Percentiles rank a stretch among this genome's conserved stretches.
These are phyloP conservation scores for Platalea minor DNA, from an alignment of 2,797 vertebrate genomes.

Conservation along the genomic window DNA sequence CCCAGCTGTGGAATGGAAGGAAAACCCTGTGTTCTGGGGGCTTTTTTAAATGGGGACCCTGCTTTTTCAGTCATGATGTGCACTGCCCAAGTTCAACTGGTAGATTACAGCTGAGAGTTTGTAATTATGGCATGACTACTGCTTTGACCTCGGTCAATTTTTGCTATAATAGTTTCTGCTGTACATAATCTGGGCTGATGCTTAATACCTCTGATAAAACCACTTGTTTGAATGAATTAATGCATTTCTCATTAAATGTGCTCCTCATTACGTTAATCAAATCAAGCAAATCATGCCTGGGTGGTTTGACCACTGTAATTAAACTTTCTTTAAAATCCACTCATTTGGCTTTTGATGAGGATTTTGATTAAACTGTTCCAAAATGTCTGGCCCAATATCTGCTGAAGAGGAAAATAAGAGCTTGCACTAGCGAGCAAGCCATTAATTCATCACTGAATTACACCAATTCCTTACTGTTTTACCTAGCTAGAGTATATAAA, in stretches of 20 bases:
- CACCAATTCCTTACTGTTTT: slow-evolving; percentile 1
- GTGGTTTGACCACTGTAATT: slow-evolving; percentile 66
- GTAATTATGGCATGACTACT: slow-evolving; percentile 32
- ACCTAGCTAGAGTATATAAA: neutral
- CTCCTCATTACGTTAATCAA: slow-evolving; percentile 64
- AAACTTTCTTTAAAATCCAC: slow-evolving; percentile 55
- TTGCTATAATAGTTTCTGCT: slow-evolving; percentile 36
- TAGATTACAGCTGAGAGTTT: slow-evolving; percentile 9
- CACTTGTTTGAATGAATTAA: slow-evolving; percentile 64
- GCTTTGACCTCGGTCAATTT: slow-evolving; percentile 46
- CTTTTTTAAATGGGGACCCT: neutral
- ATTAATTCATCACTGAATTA: slow-evolving; percentile 11
- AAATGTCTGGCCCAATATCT: slow-evolving; percentile 1
- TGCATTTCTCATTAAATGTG: slow-evolving; percentile 64
- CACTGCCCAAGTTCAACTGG: neutral
- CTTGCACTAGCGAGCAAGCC: neutral
- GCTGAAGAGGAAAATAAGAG: neutral
- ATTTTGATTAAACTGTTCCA: slow-evolving; percentile 65
- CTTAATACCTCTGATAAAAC: slow-evolving; percentile 60
- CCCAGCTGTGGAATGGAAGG: neutral
- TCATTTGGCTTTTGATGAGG: slow-evolving; percentile 59
- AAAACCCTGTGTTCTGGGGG: neutral
- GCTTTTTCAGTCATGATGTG: neutral
- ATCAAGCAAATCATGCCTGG: slow-evolving; percentile 56
- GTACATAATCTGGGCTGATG: slow-evolving; percentile 33